Evolutionary conservation across 2,797 vertebrate genomes (phyloP), one percentile per base, ranked within the genome.

Genomic region (Enteromius thamalakanensis): DNA sequence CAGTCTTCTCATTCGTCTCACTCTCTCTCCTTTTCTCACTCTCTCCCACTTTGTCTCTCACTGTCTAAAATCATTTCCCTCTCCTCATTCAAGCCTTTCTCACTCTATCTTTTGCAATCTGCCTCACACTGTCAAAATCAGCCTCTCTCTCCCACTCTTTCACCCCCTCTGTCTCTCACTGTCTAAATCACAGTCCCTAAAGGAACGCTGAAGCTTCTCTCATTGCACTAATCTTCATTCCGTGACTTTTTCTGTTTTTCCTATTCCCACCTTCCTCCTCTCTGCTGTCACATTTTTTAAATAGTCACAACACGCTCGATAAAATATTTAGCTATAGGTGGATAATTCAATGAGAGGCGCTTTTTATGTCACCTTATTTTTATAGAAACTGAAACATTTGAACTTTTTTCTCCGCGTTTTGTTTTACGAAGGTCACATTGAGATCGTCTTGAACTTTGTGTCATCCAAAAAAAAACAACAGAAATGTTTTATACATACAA

Each of bases 1-100:
- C 15, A 62, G 58, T 53, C 79, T 76, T 79, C 86, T 88, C 89
- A 84, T 75, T 74, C 62, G 26, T 68, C 26, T 76, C n/a, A n/a
- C 34, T 37, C 40, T 37, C 77, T 80, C 69, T 68, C 70, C 29
- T 45, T 85, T 69, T 64, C 68, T 75, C 68, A 75, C 53, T 62
- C 67, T 62, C 67, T 74, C 34, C 49, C 29, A 65, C 77, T 75
- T 40, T 65, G 42, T 74, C 69, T 74, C 47, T 70, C 76, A 2
- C 76, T 10, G 47, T 85, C 19, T 26, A 23, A 62, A 69, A 60
- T 21, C 21, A 29, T 86, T n/a, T 74, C 49, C 71, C 26, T 11
- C 76, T 76, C 79, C 84, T 88, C 89, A 82, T 75, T 74, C 70
- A 76, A 74, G 40, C 8, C 72, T 51, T 58, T 75, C 40, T 81